Base-by-base conservation (phyloP, 1,140 invertebrate species). In the Pissodes strobi region DNA sequence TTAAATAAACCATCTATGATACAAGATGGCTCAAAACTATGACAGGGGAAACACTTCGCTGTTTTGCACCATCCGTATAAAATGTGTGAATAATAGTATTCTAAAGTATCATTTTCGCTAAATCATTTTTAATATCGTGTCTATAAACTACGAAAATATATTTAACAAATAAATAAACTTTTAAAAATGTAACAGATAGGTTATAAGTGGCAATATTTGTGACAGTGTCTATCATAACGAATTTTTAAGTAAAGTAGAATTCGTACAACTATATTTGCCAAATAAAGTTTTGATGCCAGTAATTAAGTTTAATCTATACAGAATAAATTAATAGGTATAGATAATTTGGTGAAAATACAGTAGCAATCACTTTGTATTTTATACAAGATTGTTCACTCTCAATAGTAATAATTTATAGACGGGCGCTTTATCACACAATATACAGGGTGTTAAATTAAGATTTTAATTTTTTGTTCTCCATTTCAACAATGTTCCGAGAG, bases 81-180 rank as follows among this genome's bases (percentile, higher is more conserved):
- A 46, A 19, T 46, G 15, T 19, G 6, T 55, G 10, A 30, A 18
- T 34, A 37, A 56, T 45, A 25, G 5, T 60, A 60, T 18, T 23
- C 57, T 49, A 49, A 12, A 49, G 17, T 60, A 48, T 15, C 17
- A 49, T 58, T 45, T 60, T 55, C 57, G 27, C 57, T 60, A 60
- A 19, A 23, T 58, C 21, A 45, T 21, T 39, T 41, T 57, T 46
- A 52, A n/a, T 19, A 41, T 60, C 58, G 27, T 39, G 46, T 38
- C 61, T 56, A 55, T 64, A 64, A 55, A 64, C 61, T 64, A 64
- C 61, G 25, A 56, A 64, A 64, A 64, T 49, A 64, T 56, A 39
- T 21, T 30, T 38, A 62, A 62, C 60, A 17, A 53, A 53, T 13
- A 27, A 45, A 43, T 62, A 62, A 53, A 62, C 51, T 46, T 62